These are phyloP conservation scores for Rhizoglyphus robini DNA, from an alignment of 1,140 invertebrate species.

Conservation along the genomic window DNA sequence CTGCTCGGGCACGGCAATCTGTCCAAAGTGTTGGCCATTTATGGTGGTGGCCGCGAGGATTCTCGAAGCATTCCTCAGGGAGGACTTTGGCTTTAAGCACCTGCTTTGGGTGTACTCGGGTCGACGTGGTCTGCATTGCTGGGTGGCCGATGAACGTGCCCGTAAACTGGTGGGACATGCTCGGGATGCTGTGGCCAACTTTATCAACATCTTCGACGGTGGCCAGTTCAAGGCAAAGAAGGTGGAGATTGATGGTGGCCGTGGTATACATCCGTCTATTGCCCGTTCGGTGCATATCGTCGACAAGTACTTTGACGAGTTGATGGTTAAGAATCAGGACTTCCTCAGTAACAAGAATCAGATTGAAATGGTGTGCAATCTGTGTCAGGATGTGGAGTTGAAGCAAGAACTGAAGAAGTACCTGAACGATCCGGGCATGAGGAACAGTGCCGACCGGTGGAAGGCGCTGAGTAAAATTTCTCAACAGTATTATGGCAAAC, in stretches of 20 bases:
- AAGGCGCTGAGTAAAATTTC: background rate
- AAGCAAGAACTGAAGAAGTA: background rate
- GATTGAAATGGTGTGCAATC: conserved; percentile 30
- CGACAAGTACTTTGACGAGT: conserved; percentile 32
- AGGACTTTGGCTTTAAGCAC: conserved; percentile 96
- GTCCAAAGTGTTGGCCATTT: conserved; percentile 89
- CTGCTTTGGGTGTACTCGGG: conserved; percentile 96
- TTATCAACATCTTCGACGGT: conserved; percentile 53
- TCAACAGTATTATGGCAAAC: background rate
- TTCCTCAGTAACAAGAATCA: conserved; percentile 33
- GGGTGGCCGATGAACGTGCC: conserved; percentile 81
- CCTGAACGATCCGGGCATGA: background rate
- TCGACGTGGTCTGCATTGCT: conserved; percentile 89
- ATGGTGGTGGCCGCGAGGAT: conserved; percentile 90
- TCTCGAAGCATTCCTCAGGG: conserved; percentile 65
- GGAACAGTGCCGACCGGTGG: background rate
- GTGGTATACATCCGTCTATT: conserved; percentile 48
- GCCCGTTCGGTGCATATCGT: conserved; percentile 30
- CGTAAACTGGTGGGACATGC: conserved; percentile 50
- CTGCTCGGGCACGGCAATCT: conserved; percentile 73
- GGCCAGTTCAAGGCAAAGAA: conserved; percentile 64
- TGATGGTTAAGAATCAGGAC: conserved; percentile 36
- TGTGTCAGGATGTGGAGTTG: conserved; percentile 22
- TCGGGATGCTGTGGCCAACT: conserved; percentile 65
- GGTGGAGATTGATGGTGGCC: conserved; percentile 49